phyloP scores from a whole-genome alignment of 2,888 invertebrate genomes.

The Melinaea marsaeus region DNA sequence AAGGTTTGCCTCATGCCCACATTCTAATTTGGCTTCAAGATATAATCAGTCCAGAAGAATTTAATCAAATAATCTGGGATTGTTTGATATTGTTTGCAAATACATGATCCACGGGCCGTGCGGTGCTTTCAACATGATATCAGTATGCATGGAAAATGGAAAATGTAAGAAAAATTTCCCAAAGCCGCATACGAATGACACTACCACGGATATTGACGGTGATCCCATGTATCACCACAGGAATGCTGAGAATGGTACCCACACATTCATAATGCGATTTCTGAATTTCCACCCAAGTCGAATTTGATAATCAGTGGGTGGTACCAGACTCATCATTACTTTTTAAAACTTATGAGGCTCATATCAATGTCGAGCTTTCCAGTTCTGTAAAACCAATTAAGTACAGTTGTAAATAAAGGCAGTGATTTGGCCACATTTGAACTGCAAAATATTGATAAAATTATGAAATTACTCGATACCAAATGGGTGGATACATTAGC shows the following conservation, averaged over 20 bases:
- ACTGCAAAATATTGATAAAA: slow-evolving; percentile 24
- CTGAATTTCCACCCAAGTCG: slow-evolving; percentile 20
- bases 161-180: slow-evolving; percentile 18
- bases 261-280: slow-evolving; percentile 23
- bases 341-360: slow-evolving; percentile 6
- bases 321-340: slow-evolving; percentile 23
- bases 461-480: slow-evolving; percentile 26
- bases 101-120: slow-evolving; percentile 18
- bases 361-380: slow-evolving; percentile 4
- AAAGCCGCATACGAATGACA: slow-evolving; percentile 10
- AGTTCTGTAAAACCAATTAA: not conserved
- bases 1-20: no score
- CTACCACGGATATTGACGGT: slow-evolving; percentile 20
- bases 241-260: slow-evolving; percentile 24
- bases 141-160: slow-evolving; percentile 18
- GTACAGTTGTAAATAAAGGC: slow-evolving; percentile 10
- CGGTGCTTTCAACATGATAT: slow-evolving; percentile 22
- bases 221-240: slow-evolving; percentile 28
- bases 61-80: slow-evolving; percentile 19
- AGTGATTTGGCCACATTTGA: slow-evolving; percentile 12
- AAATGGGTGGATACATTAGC: slow-evolving; percentile 27
- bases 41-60: slow-evolving; percentile 19
- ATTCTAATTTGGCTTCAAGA: slow-evolving; percentile 13
- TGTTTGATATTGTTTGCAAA: slow-evolving; percentile 14
- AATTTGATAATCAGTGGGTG: slow-evolving; percentile 27